A percentile compares a stretch with the other conserved stretches of the same genome.
Conservation (phyloP, 1,140 invertebrate genomes). For the Papilio aristodemus region DNA sequence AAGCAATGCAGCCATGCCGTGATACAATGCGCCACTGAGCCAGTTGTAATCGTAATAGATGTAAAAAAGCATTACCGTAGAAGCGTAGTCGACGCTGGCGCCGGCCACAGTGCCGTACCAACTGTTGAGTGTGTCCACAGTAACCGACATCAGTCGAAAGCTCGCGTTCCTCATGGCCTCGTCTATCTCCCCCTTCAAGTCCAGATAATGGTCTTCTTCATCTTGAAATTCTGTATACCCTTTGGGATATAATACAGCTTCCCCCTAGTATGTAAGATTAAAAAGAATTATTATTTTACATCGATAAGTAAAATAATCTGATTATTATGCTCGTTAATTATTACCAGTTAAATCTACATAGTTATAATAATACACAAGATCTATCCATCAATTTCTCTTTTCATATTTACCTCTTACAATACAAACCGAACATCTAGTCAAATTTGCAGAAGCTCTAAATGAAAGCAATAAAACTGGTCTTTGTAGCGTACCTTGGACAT, state of each 20-base stretch:
- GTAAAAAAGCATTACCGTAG: slow-evolving; percentile 52
- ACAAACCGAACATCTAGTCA: too few species aligned
- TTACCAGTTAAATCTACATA: too few species aligned
- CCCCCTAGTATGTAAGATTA: slow-evolving; percentile 49
- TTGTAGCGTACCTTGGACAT: too few species aligned
- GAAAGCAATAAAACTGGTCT: too few species aligned
- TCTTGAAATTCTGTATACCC: slow-evolving; percentile 54
- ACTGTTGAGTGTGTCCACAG: slow-evolving; percentile 56
- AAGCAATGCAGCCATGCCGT: too few species aligned
- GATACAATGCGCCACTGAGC: too few species aligned
- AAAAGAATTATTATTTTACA: background rate
- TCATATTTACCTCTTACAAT: too few species aligned
- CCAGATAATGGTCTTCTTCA: slow-evolving; percentile 70
- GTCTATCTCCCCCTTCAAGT: slow-evolving; percentile 64
- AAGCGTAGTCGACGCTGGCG: slow-evolving; percentile 67
- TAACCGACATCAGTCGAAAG: slow-evolving; percentile 53
- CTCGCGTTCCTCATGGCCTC: slow-evolving; percentile 64
- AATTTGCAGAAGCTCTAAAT: too few species aligned
- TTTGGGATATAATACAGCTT: slow-evolving; percentile 65
- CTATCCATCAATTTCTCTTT: too few species aligned
- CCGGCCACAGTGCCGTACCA: slow-evolving; percentile 65
- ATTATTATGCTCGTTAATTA: too few species aligned
- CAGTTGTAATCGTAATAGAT: slow-evolving; percentile 38
- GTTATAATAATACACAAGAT: too few species aligned
- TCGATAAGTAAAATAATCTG: too few species aligned